Base-by-base conservation (phyloP, 2,113 vertebrate species). In the Toxotes jaculatrix region DNA sequence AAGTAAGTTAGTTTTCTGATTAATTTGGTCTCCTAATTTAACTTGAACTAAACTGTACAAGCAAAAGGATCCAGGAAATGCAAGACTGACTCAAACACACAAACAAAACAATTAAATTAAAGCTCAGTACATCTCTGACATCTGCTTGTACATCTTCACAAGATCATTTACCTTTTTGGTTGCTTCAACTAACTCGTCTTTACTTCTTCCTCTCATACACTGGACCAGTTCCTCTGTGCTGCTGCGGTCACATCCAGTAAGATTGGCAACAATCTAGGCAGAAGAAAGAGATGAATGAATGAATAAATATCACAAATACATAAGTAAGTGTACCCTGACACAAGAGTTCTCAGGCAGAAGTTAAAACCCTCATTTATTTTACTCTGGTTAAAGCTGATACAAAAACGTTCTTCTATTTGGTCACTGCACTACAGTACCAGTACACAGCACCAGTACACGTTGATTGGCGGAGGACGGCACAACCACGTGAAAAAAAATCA, bases 121-220 rank as follows among this genome's bases (percentile, higher is more conserved):
- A 47, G n/a, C 1, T 3, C 7, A 21, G 55, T 2, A 40, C 43
- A 17, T 64, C 7, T 14, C 12, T 19, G 45, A 69, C 31, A 74
- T 42, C 21, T 59, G 23, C 9, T 32, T 38, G 23, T 55, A 23
- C 27, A 31, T 40, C 10, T 17, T 49, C 32, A 59, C 3, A 47
- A 38, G 21, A 60, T 3, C 34, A 12, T 55, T 65, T 65, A 95
- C 93, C 88, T 84, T 87, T 73, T 87, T 91, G 9, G 85, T 69
- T 5, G 83, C 53, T 3, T 81, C 62, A 2, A 94, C 34, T 0
- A 97, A 70, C n/a, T 97, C 93, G 0, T 95, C 92, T 85, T 92
- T 76, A 1, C 83, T 95, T 77, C 93, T 95, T 6, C 57, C 80
- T 74, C 49, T 92, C 56, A 97, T 67, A 62, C 96, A 97, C 6